A percentile compares a stretch with the other conserved stretches of the same genome.
phyloP scores from a whole-genome alignment of 2,797 vertebrate genomes.

The Heliangelus exortis region DNA sequence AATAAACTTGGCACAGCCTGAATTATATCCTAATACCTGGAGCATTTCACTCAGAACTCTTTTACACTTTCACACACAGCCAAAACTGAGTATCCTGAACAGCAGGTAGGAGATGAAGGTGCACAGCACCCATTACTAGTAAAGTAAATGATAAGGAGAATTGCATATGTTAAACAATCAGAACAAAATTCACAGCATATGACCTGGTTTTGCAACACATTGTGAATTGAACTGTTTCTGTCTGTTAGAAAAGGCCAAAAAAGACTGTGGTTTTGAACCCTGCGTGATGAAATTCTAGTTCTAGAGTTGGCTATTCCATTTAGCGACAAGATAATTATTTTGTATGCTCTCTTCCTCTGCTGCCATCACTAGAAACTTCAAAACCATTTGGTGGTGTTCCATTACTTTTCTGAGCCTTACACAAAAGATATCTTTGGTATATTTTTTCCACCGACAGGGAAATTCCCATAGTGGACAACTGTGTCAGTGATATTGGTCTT shows the following conservation, averaged over 20 bases:
- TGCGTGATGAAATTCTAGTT: background rate
- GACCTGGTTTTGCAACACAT: background rate
- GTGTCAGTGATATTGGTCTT: background rate
- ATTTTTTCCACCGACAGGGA: background rate
- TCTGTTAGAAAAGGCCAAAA: background rate
- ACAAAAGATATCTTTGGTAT: background rate
- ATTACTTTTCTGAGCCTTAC: background rate
- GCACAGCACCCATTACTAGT: background rate
- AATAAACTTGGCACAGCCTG: background rate
- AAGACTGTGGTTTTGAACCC: background rate
- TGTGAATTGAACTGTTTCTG: background rate
- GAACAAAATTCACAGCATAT: background rate
- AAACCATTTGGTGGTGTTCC: background rate
- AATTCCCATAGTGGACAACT: background rate
- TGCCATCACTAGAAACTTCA: background rate
- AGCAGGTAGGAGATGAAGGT: background rate
- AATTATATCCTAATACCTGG: background rate
- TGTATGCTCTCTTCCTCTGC: background rate
- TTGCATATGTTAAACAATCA: background rate
- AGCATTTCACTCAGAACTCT: background rate
- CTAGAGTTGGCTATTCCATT: background rate
- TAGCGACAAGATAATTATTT: background rate
- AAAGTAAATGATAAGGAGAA: background rate
- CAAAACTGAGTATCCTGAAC: background rate
- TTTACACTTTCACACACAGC: fast-evolving